A percentile compares a stretch with the other conserved stretches of the same genome.
These are phyloP conservation scores for Ancistrus triradiatus DNA, from an alignment of 2,113 vertebrate species.

Conservation along the genomic window DNA sequence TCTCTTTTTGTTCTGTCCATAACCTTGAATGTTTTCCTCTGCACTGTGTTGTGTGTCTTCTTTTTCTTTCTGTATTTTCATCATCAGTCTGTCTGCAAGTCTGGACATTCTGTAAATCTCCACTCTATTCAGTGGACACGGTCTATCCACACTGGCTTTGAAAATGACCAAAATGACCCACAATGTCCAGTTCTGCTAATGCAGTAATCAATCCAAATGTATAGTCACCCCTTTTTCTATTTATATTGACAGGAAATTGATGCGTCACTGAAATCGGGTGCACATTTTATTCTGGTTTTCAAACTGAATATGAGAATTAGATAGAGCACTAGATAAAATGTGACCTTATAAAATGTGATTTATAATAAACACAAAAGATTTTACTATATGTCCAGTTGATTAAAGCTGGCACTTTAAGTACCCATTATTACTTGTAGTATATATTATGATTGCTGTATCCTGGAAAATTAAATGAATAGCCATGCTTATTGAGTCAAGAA, in stretches of 20 bases:
- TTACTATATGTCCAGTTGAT: conserved; percentile 38
- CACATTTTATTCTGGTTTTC: conserved; percentile 59
- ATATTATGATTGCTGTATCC: conserved; percentile 36
- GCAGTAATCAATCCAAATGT: conserved; percentile 35
- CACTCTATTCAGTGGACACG: no score
- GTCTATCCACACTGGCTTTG: conserved; percentile 68
- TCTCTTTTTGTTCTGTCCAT: conserved; percentile 42
- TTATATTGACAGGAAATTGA: conserved; percentile 56
- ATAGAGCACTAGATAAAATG: conserved; percentile 46
- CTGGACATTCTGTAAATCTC: conserved; percentile 56
- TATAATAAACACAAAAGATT: conserved; percentile 44
- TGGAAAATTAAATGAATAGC: conserved; percentile 39
- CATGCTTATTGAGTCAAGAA: conserved; percentile 37
- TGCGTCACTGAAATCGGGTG: conserved; percentile 45
- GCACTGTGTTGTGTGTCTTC: conserved; percentile 45
- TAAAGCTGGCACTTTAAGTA: conserved; percentile 35
- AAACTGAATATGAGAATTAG: conserved; percentile 61
- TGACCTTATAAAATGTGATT: conserved; percentile 52
- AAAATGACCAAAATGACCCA: conserved; percentile 59
- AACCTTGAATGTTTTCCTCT: conserved; percentile 68
- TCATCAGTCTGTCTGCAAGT: conserved; percentile 58
- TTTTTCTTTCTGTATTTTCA: conserved; percentile 63
- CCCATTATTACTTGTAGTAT: conserved; percentile 29
- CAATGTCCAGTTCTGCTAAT: conserved; percentile 66
- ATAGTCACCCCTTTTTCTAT: conserved; percentile 59